Percentiles rank a stretch among this genome's conserved stretches.
phyloP scores from a whole-genome alignment of 2,797 vertebrate genomes.

The Heteromormyrus szaboi region DNA sequence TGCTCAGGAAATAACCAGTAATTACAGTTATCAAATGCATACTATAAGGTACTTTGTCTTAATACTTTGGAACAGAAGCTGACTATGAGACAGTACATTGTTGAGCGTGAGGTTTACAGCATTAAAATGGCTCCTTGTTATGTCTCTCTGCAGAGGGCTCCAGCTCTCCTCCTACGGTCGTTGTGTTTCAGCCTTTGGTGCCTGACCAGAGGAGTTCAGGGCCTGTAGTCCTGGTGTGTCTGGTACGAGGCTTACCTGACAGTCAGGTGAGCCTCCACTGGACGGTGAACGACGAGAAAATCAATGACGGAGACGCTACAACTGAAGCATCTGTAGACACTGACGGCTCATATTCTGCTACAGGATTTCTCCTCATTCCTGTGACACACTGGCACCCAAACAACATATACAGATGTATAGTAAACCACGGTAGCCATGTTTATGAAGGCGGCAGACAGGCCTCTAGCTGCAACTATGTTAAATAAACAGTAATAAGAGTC shows the following conservation, averaged over 20 bases:
- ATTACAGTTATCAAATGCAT: not conserved
- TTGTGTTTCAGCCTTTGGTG: conserved; percentile 21
- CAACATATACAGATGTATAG: conserved; percentile 33
- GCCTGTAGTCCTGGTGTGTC: conserved; percentile 26
- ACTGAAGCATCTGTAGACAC: conserved; percentile 7
- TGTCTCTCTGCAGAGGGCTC: not conserved
- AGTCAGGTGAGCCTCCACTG: conserved; percentile 26
- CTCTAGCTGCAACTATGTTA: conserved; percentile 14
- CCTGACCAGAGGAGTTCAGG: not conserved
- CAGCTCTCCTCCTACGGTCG: conserved; percentile 24
- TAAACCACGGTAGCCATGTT: conserved; percentile 14
- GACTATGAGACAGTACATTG: not conserved
- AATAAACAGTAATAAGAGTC: not conserved
- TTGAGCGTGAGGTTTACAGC: not conserved
- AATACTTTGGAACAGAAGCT: not conserved
- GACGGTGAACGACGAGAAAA: conserved; percentile 28
- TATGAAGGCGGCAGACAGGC: conserved; percentile 21
- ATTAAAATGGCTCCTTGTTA: not conserved
- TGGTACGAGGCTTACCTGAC: conserved; percentile 32
- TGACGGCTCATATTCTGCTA: conserved; percentile 31
- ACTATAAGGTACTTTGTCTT: not conserved
- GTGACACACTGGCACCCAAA: conserved; percentile 20
- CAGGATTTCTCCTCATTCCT: conserved; percentile 28
- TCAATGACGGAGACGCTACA: not conserved
- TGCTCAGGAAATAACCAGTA: not conserved